Evolutionary conservation across 1,140 invertebrate species (phyloP).

Genomic region (Drosophila pseudoananassae): DNA sequence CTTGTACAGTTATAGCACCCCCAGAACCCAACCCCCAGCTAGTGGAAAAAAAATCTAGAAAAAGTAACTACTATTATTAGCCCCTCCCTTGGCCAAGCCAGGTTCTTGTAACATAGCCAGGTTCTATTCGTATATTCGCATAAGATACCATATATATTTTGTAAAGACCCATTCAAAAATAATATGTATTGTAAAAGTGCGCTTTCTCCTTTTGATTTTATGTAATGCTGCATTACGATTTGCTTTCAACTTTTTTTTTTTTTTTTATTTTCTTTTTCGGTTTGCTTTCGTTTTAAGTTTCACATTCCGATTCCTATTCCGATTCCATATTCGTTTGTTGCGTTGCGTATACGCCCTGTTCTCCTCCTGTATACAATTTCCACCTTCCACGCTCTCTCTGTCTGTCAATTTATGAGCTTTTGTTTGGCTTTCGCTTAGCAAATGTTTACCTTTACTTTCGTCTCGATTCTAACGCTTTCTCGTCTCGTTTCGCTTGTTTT

Average conservation of each 20-base stretch:
- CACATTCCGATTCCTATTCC: slow-evolving; percentile 20
- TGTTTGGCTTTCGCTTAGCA: slow-evolving; percentile 80
- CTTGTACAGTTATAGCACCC: slow-evolving; percentile 44
- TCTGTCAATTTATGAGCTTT: slow-evolving; percentile 78
- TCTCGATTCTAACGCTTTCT: slow-evolving; percentile 16
- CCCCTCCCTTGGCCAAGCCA: slow-evolving; percentile 2
- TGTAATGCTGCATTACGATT: slow-evolving; percentile 17
- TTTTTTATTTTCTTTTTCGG: slow-evolving; percentile 37
- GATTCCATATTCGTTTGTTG: slow-evolving; percentile 20
- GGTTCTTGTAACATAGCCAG: slow-evolving; percentile 65
- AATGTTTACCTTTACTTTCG: slow-evolving; percentile 71
- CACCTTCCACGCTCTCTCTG: slow-evolving; percentile 23
- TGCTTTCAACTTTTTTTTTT: slow-evolving; percentile 40
- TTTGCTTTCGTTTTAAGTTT: slow-evolving; percentile 26
- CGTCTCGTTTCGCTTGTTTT: slow-evolving; percentile 26
- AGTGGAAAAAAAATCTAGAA: slow-evolving; percentile 33
- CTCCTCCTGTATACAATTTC: slow-evolving; percentile 67
- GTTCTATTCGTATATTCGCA: slow-evolving; percentile 28
- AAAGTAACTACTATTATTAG: slow-evolving; percentile 21
- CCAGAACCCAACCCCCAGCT: slow-evolving; percentile 37
- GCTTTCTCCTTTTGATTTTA: slow-evolving; percentile 58
- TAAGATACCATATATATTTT: slow-evolving; percentile 56
- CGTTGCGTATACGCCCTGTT: slow-evolving; percentile 72
- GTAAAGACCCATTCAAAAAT: slow-evolving; percentile 32
- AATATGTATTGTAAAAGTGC: slow-evolving; percentile 69